Conservation (phyloP, 2,888 invertebrate genomes). For the Polyommatus iphigenia region DNA sequence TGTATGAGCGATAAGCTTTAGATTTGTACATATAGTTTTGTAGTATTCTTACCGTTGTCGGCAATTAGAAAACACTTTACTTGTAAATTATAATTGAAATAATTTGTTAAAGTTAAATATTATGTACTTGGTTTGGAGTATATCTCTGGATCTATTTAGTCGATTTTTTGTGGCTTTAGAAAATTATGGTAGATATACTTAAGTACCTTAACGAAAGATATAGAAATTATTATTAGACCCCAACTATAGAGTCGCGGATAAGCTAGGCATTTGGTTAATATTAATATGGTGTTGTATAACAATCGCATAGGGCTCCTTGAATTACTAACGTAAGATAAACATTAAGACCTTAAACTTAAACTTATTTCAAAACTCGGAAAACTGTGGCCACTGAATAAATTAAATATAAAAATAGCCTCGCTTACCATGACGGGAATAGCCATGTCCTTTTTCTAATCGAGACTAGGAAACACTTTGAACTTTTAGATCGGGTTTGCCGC, state of each 20-base stretch:
- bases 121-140: no score
- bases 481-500: constrained; percentile 48
- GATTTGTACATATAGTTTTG: background rate
- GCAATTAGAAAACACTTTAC: background rate
- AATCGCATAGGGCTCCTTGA: background rate
- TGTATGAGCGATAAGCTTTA: background rate
- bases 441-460: constrained; percentile 68
- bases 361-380: background rate
- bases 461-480: constrained; percentile 64
- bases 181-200: no score
- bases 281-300: background rate
- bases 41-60: background rate
- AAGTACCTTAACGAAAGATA: no score
- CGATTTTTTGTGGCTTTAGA: no score
- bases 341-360: background rate
- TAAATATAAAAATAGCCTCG: constrained; percentile 19
- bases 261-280: background rate
- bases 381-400: background rate
- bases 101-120: no score
- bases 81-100: background rate
- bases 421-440: constrained; percentile 63
- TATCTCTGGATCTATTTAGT: no score
- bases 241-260: no score
- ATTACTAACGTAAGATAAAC: background rate
- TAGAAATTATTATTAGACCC: no score